phyloP scores from a whole-genome alignment of 2,113 vertebrate genomes.

The Caranx melampygus region DNA sequence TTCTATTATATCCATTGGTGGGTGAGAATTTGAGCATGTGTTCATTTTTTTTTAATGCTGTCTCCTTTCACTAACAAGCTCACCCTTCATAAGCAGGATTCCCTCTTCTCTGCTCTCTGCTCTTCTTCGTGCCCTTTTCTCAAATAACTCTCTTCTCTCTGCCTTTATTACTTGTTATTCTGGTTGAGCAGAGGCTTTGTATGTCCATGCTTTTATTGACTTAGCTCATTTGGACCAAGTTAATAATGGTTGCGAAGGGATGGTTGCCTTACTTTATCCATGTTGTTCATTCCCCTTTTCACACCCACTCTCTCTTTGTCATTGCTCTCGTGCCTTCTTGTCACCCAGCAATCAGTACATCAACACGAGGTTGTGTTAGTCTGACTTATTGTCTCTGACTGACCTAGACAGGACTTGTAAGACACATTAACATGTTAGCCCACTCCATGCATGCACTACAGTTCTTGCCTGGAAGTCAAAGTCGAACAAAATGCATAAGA shows the following conservation, averaged over 20 bases:
- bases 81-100: constrained; percentile 33
- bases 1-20: not conserved
- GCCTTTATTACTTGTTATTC: constrained; percentile 45
- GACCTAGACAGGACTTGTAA: too few species aligned
- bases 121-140: constrained; percentile 26
- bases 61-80: constrained; percentile 44
- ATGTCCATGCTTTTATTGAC: constrained; percentile 33
- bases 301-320: not conserved
- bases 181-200: constrained; percentile 18
- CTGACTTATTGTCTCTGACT: too few species aligned
- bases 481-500: too few species aligned
- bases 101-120: constrained; percentile 35
- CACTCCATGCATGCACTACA: too few species aligned
- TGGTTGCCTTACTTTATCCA: not conserved
- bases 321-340: not conserved
- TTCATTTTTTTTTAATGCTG: not conserved
- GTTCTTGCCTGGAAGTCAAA: too few species aligned
- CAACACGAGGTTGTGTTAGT: too few species aligned
- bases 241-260: constrained; percentile 22
- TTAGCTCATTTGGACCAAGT: constrained; percentile 18
- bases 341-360: too few species aligned
- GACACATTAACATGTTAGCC: too few species aligned
- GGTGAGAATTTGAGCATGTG: not conserved
- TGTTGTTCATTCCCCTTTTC: constrained; percentile 11
- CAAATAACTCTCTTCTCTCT: constrained; percentile 20